Evolutionary conservation across 1,140 invertebrate genomes (phyloP), one percentile per base, ranked within the genome.

Genomic region (Macrosteles quadrilineatus): DNA sequence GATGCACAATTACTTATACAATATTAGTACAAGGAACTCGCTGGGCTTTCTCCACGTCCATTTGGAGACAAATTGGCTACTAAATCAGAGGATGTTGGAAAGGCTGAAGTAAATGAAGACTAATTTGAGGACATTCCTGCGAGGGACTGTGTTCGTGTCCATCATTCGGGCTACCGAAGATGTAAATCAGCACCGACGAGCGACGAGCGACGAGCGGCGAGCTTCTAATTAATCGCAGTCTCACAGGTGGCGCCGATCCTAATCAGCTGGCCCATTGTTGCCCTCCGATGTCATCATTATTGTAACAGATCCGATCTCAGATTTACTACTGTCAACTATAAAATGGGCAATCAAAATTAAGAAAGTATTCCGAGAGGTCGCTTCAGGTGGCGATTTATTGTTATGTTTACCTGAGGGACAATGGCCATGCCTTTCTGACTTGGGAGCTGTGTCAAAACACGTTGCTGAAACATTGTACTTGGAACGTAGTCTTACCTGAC

Each of bases 181-280:
- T 32, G 31, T 63, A 63, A 63, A 63, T 43, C 63, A 66, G 63
- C 32, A 21, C 32, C n/a, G n/a, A n/a, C n/a, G n/a, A n/a, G n/a
- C n/a, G n/a, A n/a, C n/a, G n/a, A n/a, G n/a, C n/a, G n/a, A n/a
- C n/a, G n/a, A n/a, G n/a, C n/a, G n/a, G n/a, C n/a, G n/a, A n/a
- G n/a, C n/a, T n/a, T n/a, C n/a, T n/a, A n/a, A n/a, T n/a, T n/a
- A n/a, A n/a, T n/a, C n/a, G n/a, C 32, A 36, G 32, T 4, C 14
- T 36, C 32, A 14, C 63, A 45, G 40, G 63, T 45, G 63, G 63
- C 63, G 63, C 63, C 63, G 63, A 66, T 66, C 63, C 63, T 66
- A 66, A 66, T 66, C 63, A 66, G 55, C 59, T 9, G 27, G 14
- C 4, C 1, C 32, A 66, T 66, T 66, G 36, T 66, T 43, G 14